Conservation (phyloP, 2,888 invertebrate genomes). For the Himalopsyche japonica region DNA sequence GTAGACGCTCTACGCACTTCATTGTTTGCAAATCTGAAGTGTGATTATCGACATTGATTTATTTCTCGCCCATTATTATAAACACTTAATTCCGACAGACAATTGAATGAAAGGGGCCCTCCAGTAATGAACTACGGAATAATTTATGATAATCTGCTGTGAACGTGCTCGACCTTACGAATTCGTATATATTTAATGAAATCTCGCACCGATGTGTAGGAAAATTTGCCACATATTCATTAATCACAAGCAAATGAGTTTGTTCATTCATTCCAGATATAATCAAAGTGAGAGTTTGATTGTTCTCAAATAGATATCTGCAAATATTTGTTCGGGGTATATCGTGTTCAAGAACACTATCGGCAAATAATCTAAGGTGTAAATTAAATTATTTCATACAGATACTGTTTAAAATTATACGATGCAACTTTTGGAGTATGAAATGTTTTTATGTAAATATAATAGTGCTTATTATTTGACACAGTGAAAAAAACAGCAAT, state of each 20-base stretch:
- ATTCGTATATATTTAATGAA: background rate
- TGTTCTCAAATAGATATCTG: too few species aligned
- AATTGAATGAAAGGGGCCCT: constrained; percentile 30
- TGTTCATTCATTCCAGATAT: background rate
- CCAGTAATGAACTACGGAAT: constrained; percentile 24
- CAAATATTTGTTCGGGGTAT: too few species aligned
- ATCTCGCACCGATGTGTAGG: background rate
- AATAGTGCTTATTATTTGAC: too few species aligned
- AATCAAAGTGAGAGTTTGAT: background rate
- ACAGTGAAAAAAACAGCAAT: too few species aligned
- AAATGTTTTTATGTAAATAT: too few species aligned
- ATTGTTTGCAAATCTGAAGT: constrained; percentile 38
- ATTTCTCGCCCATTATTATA: constrained; percentile 37
- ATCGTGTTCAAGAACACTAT: too few species aligned
- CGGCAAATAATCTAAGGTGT: too few species aligned
- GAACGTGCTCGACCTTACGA: background rate
- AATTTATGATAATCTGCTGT: constrained; percentile 32
- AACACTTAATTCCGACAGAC: constrained; percentile 38
- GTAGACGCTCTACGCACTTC: constrained; percentile 16
- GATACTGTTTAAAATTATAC: too few species aligned
- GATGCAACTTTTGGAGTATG: too few species aligned
- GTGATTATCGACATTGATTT: constrained; percentile 41
- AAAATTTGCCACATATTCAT: background rate
- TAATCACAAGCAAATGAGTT: background rate
- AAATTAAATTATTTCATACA: too few species aligned